Base-by-base conservation (phyloP, 2,797 vertebrate genomes). In the Spinibarbus caldwelli region DNA sequence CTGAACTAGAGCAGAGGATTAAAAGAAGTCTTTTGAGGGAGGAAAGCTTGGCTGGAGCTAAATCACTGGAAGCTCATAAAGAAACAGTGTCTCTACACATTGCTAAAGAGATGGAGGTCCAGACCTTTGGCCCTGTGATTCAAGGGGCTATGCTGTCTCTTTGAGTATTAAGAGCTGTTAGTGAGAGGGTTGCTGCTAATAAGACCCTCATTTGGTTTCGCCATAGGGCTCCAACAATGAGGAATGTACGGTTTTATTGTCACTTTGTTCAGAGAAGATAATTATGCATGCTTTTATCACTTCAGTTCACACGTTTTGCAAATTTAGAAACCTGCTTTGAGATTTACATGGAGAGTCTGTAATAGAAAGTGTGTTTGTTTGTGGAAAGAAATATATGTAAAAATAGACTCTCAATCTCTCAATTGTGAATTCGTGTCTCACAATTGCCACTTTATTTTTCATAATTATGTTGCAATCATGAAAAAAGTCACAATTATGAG, bases 121-220 rank as follows among this genome's bases (percentile, higher is more conserved):
- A 0, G 83, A 94, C 93, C 94, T 90, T 54, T 89, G 90, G 93
- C 90, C 93, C 66, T n/a, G 15, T 5, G 21, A 89, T 83, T 90
- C 86, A 79, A 87, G 87, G 92, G 91, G 91, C 93, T 88, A 57
- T 89, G 70, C 66, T 78, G 84, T 92, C 94, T 91, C 92, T 92
- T 93, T 94, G 93, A 94, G 93, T 41, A 93, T 94, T 93, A 93
- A 93, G 90, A 90, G 89, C 92, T 90, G 91, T 95, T 93, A 94
- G 91, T 80, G 86, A 67, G 73, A 82, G 84, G 92, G 92, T 91
- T 92, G 81, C 75, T 66, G 86, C 93, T 95, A 95, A 95, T 94
- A 94, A 95, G 93, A 90, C 92, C 92, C 90, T 84, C 90, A 79
- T 90, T 91, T 89, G 90, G 89, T 88, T 86, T 29, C 87, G 90